Conservation (phyloP, 2,888 invertebrate genomes). For the Callyntrura sp. region DNA sequence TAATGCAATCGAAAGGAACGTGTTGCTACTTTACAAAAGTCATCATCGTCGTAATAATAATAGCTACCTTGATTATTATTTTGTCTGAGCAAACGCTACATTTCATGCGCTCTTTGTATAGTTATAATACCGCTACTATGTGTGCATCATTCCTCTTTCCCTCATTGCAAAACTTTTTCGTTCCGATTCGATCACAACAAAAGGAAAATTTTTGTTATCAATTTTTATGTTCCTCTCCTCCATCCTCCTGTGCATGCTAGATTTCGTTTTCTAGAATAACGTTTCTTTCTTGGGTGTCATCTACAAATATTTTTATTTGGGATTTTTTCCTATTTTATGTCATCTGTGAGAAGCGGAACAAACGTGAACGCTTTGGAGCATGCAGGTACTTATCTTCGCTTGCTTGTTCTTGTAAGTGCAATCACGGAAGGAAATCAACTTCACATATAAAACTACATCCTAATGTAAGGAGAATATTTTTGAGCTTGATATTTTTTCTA, state of each 20-base stretch:
- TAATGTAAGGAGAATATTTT: conserved; percentile 31
- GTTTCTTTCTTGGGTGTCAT: conserved; percentile 41
- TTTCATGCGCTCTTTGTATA: background rate
- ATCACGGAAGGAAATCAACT: conserved; percentile 54
- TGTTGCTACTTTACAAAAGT: conserved; percentile 33
- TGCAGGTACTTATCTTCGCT: conserved; percentile 49
- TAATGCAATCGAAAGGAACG: conserved; percentile 46
- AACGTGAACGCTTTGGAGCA: conserved; percentile 50
- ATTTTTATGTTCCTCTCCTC: background rate
- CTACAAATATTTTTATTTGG: conserved; percentile 46
- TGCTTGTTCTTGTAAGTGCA: conserved; percentile 41
- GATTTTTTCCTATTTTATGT: background rate
- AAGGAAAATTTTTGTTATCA: conserved; percentile 47
- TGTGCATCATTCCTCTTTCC: background rate
- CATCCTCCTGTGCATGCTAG: background rate
- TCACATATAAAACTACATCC: no score
- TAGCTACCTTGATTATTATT: conserved; percentile 33
- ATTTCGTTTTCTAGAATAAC: conserved; percentile 56
- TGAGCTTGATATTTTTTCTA: background rate
- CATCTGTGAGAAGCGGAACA: conserved; percentile 45
- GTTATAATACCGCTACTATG: background rate
- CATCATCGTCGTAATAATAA: conserved; percentile 33
- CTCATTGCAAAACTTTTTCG: conserved; percentile 20
- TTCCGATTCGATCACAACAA: conserved; percentile 58
- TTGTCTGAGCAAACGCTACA: conserved; percentile 13